Evolutionary conservation across 2,888 invertebrate species (phyloP).

Genomic region (Colletes collaris): DNA sequence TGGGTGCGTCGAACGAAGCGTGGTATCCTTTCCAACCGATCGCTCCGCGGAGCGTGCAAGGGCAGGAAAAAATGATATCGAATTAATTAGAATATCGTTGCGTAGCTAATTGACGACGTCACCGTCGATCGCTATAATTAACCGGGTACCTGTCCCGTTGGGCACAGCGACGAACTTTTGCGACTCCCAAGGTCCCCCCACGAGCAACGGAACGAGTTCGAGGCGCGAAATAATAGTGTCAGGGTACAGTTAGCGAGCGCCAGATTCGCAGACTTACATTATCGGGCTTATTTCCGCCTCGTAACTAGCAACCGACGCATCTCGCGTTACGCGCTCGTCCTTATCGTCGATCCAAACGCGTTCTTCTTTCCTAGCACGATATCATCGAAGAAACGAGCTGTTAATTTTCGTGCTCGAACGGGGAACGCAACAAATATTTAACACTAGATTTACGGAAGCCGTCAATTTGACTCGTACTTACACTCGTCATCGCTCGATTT

Average conservation of each 20-base stretch:
- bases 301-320: background rate
- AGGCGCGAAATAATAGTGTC: slow-evolving; percentile 65
- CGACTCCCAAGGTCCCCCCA: slow-evolving; percentile 17
- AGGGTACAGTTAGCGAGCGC: slow-evolving; percentile 66
- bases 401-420: background rate
- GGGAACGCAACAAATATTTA: too few species aligned
- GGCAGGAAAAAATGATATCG: background rate
- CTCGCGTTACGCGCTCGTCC: background rate
- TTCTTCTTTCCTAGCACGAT: background rate
- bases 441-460: too few species aligned
- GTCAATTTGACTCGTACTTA: too few species aligned
- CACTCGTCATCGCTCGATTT: too few species aligned
- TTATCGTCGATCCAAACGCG: background rate
- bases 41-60: too few species aligned
- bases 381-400: background rate
- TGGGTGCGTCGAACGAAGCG: too few species aligned
- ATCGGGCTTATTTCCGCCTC: slow-evolving; percentile 47
- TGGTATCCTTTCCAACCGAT: too few species aligned
- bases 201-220: slow-evolving; percentile 41
- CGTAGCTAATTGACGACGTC: background rate
- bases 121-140: background rate
- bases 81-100: background rate
- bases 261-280: slow-evolving; percentile 53
- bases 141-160: too few species aligned
- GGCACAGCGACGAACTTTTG: slow-evolving; percentile 3